phyloP scores from a whole-genome alignment of 2,888 invertebrate genomes.

The Molorchus minor region DNA sequence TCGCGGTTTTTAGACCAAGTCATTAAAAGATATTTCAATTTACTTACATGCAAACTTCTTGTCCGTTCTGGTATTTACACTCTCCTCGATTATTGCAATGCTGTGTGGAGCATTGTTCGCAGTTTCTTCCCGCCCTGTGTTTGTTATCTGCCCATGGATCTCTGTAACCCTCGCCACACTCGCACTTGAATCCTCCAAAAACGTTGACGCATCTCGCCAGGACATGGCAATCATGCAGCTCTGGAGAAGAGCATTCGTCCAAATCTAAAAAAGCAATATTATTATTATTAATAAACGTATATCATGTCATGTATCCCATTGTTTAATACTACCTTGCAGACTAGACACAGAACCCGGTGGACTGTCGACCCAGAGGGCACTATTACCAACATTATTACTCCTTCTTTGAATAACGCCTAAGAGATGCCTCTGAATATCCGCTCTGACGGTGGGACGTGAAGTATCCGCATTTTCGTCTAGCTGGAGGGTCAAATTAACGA shows the following conservation, averaged over 20 bases:
- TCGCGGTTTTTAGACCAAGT: too few species aligned
- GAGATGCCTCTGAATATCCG: constrained; percentile 84
- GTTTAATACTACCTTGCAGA: constrained; percentile 67
- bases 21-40: constrained; percentile 8
- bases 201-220: constrained; percentile 81
- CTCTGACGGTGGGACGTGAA: constrained; percentile 71
- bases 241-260: constrained; percentile 84
- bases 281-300: not conserved
- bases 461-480: constrained; percentile 81
- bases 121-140: constrained; percentile 76
- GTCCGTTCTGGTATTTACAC: constrained; percentile 80
- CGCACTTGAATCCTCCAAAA: constrained; percentile 85
- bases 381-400: constrained; percentile 88
- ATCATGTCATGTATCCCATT: not conserved
- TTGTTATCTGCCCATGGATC: constrained; percentile 78
- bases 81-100: constrained; percentile 86
- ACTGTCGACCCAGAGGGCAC: constrained; percentile 84
- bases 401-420: constrained; percentile 83
- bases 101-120: constrained; percentile 79
- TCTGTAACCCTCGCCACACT: constrained; percentile 77
- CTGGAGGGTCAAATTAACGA: constrained; percentile 85
- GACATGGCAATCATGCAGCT: constrained; percentile 85
- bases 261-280: constrained; percentile 68
- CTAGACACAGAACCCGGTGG: constrained; percentile 82
- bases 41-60: constrained; percentile 79